Evolutionary conservation across 2,113 vertebrate genomes (phyloP).

Genomic region (Larimichthys crocea): DNA sequence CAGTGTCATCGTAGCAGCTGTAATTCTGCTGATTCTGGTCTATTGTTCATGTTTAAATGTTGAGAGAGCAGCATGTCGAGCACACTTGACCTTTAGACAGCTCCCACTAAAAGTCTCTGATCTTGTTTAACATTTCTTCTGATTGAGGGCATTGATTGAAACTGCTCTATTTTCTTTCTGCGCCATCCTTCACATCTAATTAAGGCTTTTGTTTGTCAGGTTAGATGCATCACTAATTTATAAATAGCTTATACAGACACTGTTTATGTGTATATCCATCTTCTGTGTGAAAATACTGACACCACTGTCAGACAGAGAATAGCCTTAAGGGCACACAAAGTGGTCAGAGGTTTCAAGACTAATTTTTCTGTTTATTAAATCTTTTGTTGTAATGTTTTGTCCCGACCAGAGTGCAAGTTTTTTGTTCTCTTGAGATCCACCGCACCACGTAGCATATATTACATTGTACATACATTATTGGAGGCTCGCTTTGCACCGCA

Average conservation of each 20-base stretch:
- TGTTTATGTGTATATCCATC: neutral
- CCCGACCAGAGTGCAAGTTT: slow-evolving; percentile 6
- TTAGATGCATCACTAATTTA: slow-evolving; percentile 1
- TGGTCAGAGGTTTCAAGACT: slow-evolving; percentile 30
- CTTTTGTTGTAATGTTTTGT: slow-evolving; percentile 1
- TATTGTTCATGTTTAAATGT: neutral
- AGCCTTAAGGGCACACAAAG: slow-evolving; percentile 6
- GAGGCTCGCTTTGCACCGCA: slow-evolving; percentile 13
- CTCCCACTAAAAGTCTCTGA: slow-evolving; percentile 13
- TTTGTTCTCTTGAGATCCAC: slow-evolving; percentile 24
- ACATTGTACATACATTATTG: slow-evolving; percentile 8
- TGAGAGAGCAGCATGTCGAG: neutral
- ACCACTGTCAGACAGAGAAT: slow-evolving; percentile 5
- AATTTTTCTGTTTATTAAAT: slow-evolving; percentile 1
- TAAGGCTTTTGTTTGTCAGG: slow-evolving; percentile 24
- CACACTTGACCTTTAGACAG: slow-evolving; percentile 19
- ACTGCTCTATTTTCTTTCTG: neutral
- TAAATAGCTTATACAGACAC: neutral
- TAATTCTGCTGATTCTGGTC: slow-evolving; percentile 1
- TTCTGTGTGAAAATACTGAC: slow-evolving; percentile 7
- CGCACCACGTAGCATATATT: slow-evolving; percentile 13
- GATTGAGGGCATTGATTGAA: slow-evolving; percentile 34
- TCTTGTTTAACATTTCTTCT: neutral
- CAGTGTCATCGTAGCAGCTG: neutral
- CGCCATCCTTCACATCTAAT: slow-evolving; percentile 9